Percentiles rank a stretch among this genome's conserved stretches.
Evolutionary conservation across 2,888 invertebrate genomes (phyloP).

Genomic region (Sinopyrophorus schimmeli): DNA sequence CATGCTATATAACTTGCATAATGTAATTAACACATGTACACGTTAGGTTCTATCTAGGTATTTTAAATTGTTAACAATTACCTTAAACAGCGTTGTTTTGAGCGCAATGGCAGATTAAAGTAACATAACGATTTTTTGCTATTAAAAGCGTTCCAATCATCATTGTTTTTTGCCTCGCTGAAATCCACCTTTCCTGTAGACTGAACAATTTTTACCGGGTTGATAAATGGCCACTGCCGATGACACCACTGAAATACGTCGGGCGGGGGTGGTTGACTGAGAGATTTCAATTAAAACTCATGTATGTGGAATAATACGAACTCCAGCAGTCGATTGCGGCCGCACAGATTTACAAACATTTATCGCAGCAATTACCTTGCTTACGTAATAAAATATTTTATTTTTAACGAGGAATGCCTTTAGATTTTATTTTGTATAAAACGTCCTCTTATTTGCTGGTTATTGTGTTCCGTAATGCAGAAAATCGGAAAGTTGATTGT

Average conservation of each 20-base stretch:
- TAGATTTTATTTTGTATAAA: no score
- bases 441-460: slow-evolving; percentile 7
- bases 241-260: slow-evolving; percentile 57
- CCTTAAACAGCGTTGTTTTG: no score
- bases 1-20: slow-evolving; percentile 21
- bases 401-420: no score
- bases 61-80: no score
- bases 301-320: slow-evolving; percentile 58
- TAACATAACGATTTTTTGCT: no score
- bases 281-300: slow-evolving; percentile 59
- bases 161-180: slow-evolving; percentile 51
- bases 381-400: no score
- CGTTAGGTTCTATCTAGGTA: slow-evolving; percentile 8
- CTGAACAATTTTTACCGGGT: slow-evolving; percentile 55
- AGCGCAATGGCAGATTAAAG: no score
- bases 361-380: no score
- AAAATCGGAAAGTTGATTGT: slow-evolving; percentile 37
- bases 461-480: slow-evolving; percentile 23
- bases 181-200: slow-evolving; percentile 56
- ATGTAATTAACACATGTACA: slow-evolving; percentile 22
- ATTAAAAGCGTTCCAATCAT: slow-evolving; percentile 47
- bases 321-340: slow-evolving; percentile 36
- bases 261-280: slow-evolving; percentile 45
- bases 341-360: slow-evolving; percentile 38
- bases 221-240: slow-evolving; percentile 57